A percentile compares a stretch with the other conserved stretches of the same genome.
Evolutionary conservation across 2,113 vertebrate species (phyloP).

Genomic region (Chaetodon auriga): DNA sequence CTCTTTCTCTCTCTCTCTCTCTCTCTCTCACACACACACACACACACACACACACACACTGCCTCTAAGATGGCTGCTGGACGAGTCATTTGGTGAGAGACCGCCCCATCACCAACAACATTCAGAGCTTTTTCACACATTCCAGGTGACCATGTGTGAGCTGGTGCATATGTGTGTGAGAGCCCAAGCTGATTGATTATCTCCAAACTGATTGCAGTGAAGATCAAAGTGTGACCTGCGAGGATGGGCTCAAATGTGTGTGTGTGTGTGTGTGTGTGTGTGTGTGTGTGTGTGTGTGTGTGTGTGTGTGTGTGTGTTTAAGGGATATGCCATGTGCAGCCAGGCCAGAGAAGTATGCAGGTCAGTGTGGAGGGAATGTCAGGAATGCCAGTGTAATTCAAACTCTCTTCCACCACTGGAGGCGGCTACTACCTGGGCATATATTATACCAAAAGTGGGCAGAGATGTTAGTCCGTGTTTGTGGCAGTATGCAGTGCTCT

Average conservation of each 20-base stretch:
- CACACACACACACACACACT: background rate
- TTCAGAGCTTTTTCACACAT: slow-evolving; percentile 40
- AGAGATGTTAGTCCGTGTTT: slow-evolving; percentile 13
- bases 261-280: slow-evolving; percentile 29
- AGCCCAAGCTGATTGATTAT: slow-evolving; percentile 62
- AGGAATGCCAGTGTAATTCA: slow-evolving; percentile 83
- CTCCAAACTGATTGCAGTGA: slow-evolving; percentile 49
- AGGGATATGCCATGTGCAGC: slow-evolving; percentile 69
- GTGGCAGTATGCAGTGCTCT: background rate
- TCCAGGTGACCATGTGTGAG: slow-evolving; percentile 54
- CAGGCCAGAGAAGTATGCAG: slow-evolving; percentile 79
- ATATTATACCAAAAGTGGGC: slow-evolving; percentile 39
- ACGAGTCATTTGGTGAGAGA: slow-evolving; percentile 34
- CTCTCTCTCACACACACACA: background rate
- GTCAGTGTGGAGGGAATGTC: slow-evolving; percentile 79
- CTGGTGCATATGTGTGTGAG: slow-evolving; percentile 1
- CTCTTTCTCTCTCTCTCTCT: background rate
- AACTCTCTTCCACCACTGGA: slow-evolving; percentile 63
- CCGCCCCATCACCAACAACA: slow-evolving; percentile 28
- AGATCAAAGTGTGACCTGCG: slow-evolving; percentile 54
- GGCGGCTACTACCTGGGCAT: slow-evolving; percentile 67
- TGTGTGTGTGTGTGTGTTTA: slow-evolving; percentile 40
- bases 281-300: slow-evolving; percentile 39
- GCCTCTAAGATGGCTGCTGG: slow-evolving; percentile 49
- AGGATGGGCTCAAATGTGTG: slow-evolving; percentile 29